Evolutionary conservation across 1,140 invertebrate genomes (phyloP), one percentile per base, ranked within the genome.

Genomic region (Littorina saxatilis): DNA sequence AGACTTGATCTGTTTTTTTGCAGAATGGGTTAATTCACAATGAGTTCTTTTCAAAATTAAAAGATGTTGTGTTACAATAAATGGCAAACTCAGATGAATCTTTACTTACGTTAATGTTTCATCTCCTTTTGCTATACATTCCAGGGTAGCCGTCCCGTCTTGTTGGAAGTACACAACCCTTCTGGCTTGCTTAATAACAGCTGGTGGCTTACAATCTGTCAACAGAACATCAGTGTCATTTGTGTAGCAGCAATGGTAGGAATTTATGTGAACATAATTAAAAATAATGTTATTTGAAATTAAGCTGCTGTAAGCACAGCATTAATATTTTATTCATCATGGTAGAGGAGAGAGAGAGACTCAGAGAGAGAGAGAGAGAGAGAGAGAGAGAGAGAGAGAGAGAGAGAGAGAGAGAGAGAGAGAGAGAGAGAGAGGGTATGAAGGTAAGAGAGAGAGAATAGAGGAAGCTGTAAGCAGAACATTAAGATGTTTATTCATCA

Each of bases 101-200:
- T 0, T 39, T 50, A 13, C 85, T 84, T 70, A 87, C 86, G 39
- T 73, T 17, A 82, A 80, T 11, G 70, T 40, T 20, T 81, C 76
- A 29, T 66, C 74, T 52, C 84, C 84, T 35, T 17, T 50, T 7
- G 86, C 86, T 39, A 81, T 52, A 66, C 86, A 87, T 29, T 80
- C 75, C 13, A 87, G 47, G n/a, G 74, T 68, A 17, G 83, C 77
- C 32, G 39, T 37, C 61, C 84, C 83, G n/a, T 81, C 61, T 9
- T 39, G 29, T 23, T 82, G 83, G 82, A 81, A 86, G 32, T 58
- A 79, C 1, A 79, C 4, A n/a, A 72, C 73, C 50, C 73, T 73
- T 27, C 32, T n/a, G 9, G 81, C 68, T 55, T 78, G 68, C 17
- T 27, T 55, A 17, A 47, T 83, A 40, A 87, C 79, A n/a, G 79